Evolutionary conservation across 1,140 invertebrate species (phyloP), one percentile per base, ranked within the genome.

Genomic region (Ceratosolen solmsi): DNA sequence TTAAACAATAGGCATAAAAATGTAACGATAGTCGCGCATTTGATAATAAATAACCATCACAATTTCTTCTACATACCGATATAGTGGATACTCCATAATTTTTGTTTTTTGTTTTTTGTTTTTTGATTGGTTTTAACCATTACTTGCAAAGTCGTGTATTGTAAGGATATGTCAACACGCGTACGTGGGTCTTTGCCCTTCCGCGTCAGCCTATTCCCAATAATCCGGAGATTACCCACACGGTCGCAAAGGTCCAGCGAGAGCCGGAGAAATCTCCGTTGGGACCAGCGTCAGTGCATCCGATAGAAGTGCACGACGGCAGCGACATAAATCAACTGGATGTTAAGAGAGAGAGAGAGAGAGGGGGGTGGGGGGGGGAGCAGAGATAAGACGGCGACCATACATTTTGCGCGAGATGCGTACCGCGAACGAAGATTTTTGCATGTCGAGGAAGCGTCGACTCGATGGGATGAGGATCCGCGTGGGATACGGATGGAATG

Each of bases 291-390:
- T 3, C 51, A 20, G 22, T 63, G 27, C 13, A 76, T 76, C 73
- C 38, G 73, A 76, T 76, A 76, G 13, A 60, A 20, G 56, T 22
- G 58, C 75, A 25, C 60, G 1, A 2, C 41, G 25, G 17, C 58
- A 15, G 38, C 75, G 76, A 38, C 76, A 70, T 78, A 78, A 78
- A 78, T 78, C 76, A 78, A 46, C 9, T 38, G 76, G 58, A 41
- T 75, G 17, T 11, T 54, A 22, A 15, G 51, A 15, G 20, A 13
- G 41, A 46, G 41, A 13, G 41, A 8, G 13, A 5, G 41, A 15
- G 9, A 15, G 51, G 51, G 3, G 51, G 20, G 5, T 5, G 51
- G 20, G 5, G 58, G 38, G 33, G 46, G 58, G 41, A n/a, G 27
- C 36, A 49, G 74, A 76, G 74, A 76, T 65, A 63, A 41, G 51